Percentiles rank a stretch among this genome's conserved stretches.
Conservation (phyloP, 1,140 invertebrate genomes). For the Drosophila simulans region DNA sequence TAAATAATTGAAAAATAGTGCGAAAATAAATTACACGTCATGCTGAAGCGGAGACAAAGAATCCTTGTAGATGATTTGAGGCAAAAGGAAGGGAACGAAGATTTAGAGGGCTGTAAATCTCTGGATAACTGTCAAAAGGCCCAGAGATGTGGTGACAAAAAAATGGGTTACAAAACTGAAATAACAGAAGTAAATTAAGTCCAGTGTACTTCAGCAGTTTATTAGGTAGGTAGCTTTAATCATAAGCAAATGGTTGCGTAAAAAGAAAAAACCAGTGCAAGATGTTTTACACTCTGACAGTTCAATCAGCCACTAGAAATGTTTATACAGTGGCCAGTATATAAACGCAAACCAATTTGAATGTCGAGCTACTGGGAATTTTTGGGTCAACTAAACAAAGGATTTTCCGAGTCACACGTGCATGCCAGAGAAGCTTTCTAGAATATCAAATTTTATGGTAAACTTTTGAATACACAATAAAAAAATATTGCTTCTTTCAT, state of each 20-base stretch:
- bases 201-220: background rate
- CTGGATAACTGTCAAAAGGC: conserved; percentile 15
- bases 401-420: background rate
- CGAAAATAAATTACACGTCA: conserved; percentile 55
- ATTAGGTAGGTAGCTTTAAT: background rate
- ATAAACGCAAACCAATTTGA: background rate
- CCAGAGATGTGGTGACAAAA: background rate
- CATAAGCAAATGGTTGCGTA: background rate
- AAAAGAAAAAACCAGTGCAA: too few species aligned
- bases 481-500: background rate
- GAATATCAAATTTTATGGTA: conserved; percentile 3
- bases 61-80: background rate
- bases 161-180: background rate
- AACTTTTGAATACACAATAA: background rate
- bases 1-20: conserved; percentile 55
- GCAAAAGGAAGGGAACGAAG: conserved; percentile 3
- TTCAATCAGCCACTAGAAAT: background rate
- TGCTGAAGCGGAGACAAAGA: conserved; percentile 1
- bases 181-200: background rate
- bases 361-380: background rate
- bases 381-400: conserved; percentile 8
- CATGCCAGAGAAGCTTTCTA: background rate
- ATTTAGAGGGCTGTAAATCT: conserved; percentile 44
- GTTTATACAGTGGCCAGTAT: background rate
- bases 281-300: background rate